Percentiles rank a stretch among this genome's conserved stretches.
Evolutionary conservation across 1,140 invertebrate species (phyloP).

Genomic region (Lordiphosa collinella): DNA sequence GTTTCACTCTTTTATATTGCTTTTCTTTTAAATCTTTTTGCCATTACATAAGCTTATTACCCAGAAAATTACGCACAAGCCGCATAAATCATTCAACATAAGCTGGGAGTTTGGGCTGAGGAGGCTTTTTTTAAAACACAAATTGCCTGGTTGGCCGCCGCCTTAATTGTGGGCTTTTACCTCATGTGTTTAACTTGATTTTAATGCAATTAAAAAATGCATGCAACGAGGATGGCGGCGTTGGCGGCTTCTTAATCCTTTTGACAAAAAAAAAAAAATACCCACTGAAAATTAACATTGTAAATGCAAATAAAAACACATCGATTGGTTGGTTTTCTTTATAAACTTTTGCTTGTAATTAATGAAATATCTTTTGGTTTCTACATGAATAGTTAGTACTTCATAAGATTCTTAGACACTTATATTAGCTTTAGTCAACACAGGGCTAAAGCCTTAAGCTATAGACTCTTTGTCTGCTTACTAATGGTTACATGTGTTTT

Average conservation of each 20-base stretch:
- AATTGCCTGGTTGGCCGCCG: slow-evolving; percentile 43
- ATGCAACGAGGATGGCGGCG: neutral
- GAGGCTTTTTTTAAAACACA: slow-evolving; percentile 33
- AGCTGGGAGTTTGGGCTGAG: slow-evolving; percentile 24
- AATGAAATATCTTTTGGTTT: slow-evolving; percentile 68
- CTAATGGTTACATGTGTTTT: slow-evolving; percentile 4
- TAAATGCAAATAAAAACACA: no score
- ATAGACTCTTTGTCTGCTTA: slow-evolving; percentile 47
- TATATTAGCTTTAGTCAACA: slow-evolving; percentile 40
- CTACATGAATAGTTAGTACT: slow-evolving; percentile 33
- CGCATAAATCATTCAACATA: slow-evolving; percentile 58
- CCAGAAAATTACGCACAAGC: slow-evolving; percentile 50
- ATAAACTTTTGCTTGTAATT: slow-evolving; percentile 29
- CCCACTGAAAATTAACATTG: neutral
- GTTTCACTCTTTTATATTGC: slow-evolving; percentile 15
- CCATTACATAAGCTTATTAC: slow-evolving; percentile 28
- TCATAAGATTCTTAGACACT: slow-evolving; percentile 33
- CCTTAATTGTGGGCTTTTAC: slow-evolving; percentile 44
- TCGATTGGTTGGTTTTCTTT: neutral
- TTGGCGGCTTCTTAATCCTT: neutral
- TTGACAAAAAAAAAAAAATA: neutral
- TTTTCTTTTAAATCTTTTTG: slow-evolving; percentile 33
- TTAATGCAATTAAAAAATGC: slow-evolving; percentile 45
- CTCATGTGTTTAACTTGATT: slow-evolving; percentile 23
- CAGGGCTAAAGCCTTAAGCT: slow-evolving; percentile 54